Base-by-base conservation (phyloP, 2,888 invertebrate genomes). In the Neoitamus cyanurus region DNA sequence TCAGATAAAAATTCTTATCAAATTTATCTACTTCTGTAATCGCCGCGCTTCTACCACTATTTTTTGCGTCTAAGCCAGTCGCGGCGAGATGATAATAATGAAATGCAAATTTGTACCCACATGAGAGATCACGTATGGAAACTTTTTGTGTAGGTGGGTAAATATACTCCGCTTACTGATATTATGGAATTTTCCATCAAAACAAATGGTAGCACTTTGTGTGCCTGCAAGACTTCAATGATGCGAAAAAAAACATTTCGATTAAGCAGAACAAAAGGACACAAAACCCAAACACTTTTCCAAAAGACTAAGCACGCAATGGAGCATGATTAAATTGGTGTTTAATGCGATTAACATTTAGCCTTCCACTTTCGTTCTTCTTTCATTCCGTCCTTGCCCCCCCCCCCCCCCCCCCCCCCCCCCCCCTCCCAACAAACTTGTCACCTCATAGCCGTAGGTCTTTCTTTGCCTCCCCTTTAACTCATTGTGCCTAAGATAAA, bases 261-360 rank as follows among this genome's bases (percentile, higher is more conserved):
- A 3, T 58, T 58, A 58, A 25, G 9, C 3, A 58, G 15, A 20
- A 25, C 3, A 58, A 58, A 58, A 58, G 25, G 58, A 58, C 25
- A 58, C 6, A 58, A 58, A 58, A 58, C 20, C 58, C 58, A 58
- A 58, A 25, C 58, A 58, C 9, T 58, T 58, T 58, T 58, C 58
- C 58, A 58, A 25, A 58, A 20, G 58, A 58, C 25, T 58, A 15
- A 58, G 3, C 58, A 58, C 9, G 7, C 58, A 58, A 58, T 58
- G 58, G 58, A 15, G 20, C 58, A 25, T 58, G 58, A 58, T 58
- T 58, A 9, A 58, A 58, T 58, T 20, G 58, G 58, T 58, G 58
- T 58, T 58, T 58, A 58, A 58, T 58, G 58, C 20, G 58, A 58
- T 58, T 58, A 58, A 58, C 58, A 58, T 58, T 58, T 58, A 58